Evolutionary conservation across 2,113 vertebrate genomes (phyloP), one percentile per base, ranked within the genome.

Genomic region (Oryzias melastigma): DNA sequence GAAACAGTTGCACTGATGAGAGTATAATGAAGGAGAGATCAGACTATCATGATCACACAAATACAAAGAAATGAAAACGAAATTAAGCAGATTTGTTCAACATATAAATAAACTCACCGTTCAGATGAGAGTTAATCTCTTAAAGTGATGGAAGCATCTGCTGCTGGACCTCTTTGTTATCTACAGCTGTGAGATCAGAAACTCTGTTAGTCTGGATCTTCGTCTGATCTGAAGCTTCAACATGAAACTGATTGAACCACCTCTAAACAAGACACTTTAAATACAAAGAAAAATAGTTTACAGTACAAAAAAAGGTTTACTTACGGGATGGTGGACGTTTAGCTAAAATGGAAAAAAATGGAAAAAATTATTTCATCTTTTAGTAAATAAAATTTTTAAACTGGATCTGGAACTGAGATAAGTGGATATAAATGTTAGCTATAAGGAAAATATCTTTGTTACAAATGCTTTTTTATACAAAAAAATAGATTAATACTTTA

Each of bases 141-240:
- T 15, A 54, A n/a, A 1, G 5, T 14, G 16, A 3, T 14, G 24
- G n/a, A 15, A 45, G 17, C 50, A 62, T 53, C n/a, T 44, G 10
- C 24, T 62, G 17, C 14, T 52, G 41, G 4, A 24, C 15, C 27
- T 19, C 48, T 42, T 15, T 6, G 0, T 14, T 45, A 4, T 29
- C 47, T 14, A 51, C 41, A 52, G 60, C 60, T 63, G 49, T 25
- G 15, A 63, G 2, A 7, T 29, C 41, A 62, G 24, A 15, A 52
- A 62, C 20, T 15, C 0, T 7, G 20, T 44, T 15, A 55, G n/a
- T 22, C 13, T 6, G 24, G 5, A 6, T 44, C 24, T 15, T 50
- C 17, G 3, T 51, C 8, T 43, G 40, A 50, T 3, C 5, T n/a
- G 2, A 43, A 7, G 13, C 22, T 20, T 15, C 14, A 40, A 52